Evolutionary conservation across 2,888 invertebrate genomes (phyloP).

Genomic region (Lagria hirta): DNA sequence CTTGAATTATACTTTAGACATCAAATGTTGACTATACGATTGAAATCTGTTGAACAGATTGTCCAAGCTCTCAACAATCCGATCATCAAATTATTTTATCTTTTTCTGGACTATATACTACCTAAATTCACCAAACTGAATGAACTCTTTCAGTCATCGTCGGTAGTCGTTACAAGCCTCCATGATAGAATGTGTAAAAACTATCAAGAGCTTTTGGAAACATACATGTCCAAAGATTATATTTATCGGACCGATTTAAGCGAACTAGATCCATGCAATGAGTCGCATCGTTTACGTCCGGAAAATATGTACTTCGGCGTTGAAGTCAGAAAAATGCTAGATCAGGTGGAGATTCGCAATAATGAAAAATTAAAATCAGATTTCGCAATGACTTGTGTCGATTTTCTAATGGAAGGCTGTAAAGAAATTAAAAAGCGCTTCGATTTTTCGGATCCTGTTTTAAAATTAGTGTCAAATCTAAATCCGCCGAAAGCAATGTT

Average conservation of each 20-base stretch:
- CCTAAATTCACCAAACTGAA: slow-evolving; percentile 16
- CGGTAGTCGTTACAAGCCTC: too few relatives aligned
- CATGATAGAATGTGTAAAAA: too few relatives aligned
- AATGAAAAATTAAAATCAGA: too few relatives aligned
- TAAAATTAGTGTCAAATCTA: background rate
- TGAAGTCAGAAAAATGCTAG: too few relatives aligned
- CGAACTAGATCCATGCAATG: too few relatives aligned
- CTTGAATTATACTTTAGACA: slow-evolving; percentile 6
- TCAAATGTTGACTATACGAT: slow-evolving; percentile 22
- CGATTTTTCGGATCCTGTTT: slow-evolving; percentile 3
- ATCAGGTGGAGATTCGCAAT: too few relatives aligned
- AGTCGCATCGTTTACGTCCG: too few relatives aligned
- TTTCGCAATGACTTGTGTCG: too few relatives aligned
- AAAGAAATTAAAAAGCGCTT: slow-evolving; percentile 1
- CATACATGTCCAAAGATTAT: too few relatives aligned
- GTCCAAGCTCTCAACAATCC: slow-evolving; percentile 27
- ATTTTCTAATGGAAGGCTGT: slow-evolving; percentile 1
- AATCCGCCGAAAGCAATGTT: slow-evolving; percentile 1
- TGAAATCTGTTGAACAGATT: slow-evolving; percentile 29
- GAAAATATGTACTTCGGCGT: too few relatives aligned
- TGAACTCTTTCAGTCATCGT: slow-evolving; percentile 11
- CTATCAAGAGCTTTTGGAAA: too few relatives aligned
- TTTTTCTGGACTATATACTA: slow-evolving; percentile 12
- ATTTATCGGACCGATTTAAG: too few relatives aligned
- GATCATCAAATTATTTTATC: slow-evolving; percentile 23